A percentile compares a stretch with the other conserved stretches of the same genome.
Evolutionary conservation across 2,888 invertebrate genomes (phyloP).

Genomic region (Thecophora atra): DNA sequence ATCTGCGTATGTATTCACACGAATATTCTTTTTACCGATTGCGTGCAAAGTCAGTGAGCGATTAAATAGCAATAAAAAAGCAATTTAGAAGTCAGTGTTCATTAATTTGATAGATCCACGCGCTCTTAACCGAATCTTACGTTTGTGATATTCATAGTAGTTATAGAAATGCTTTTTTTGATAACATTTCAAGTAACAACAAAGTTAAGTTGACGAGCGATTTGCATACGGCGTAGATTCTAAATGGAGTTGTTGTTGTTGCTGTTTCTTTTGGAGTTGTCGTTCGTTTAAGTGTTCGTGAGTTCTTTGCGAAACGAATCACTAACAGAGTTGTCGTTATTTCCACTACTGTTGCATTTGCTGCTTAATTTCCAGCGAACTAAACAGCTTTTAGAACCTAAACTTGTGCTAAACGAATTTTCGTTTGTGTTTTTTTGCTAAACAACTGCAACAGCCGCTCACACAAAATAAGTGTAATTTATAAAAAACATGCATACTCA

Average conservation of each 20-base stretch:
- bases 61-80: too few relatives aligned
- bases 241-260: slow-evolving; percentile 16
- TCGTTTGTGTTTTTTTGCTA: neutral
- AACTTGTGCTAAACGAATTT: slow-evolving; percentile 9
- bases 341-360: neutral
- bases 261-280: neutral
- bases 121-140: too few relatives aligned
- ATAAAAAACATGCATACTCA: neutral
- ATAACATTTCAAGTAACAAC: too few relatives aligned
- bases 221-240: too few relatives aligned
- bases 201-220: too few relatives aligned
- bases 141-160: too few relatives aligned
- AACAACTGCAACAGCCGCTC: neutral
- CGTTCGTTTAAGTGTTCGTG: neutral
- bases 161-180: too few relatives aligned
- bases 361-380: slow-evolving; percentile 2
- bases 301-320: neutral
- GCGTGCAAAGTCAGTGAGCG: too few relatives aligned
- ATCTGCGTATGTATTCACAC: too few relatives aligned
- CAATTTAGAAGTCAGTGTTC: too few relatives aligned
- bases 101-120: too few relatives aligned
- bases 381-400: neutral
- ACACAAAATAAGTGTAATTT: neutral
- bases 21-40: too few relatives aligned
- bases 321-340: neutral